phyloP scores from a whole-genome alignment of 2,888 invertebrate species.

The Drosophila borealis region DNA sequence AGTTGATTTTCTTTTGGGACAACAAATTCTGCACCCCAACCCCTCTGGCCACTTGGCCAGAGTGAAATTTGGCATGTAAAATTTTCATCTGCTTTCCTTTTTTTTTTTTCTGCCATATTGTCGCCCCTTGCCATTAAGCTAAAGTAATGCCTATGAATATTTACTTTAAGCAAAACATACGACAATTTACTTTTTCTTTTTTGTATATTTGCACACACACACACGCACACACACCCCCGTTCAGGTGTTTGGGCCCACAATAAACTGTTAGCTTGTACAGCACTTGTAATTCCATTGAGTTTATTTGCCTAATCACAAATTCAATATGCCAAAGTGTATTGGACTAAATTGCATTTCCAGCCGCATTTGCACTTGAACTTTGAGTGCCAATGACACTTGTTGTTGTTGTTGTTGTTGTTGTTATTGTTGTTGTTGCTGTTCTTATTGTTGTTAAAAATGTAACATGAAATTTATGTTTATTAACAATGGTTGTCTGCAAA shows the following conservation, averaged over 20 bases:
- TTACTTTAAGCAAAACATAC: constrained; percentile 67
- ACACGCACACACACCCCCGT: background rate
- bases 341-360: constrained; percentile 70
- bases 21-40: constrained; percentile 8
- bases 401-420: constrained; percentile 2
- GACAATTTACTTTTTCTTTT: constrained; percentile 42
- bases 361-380: constrained; percentile 52
- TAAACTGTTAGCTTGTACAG: constrained; percentile 60
- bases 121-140: constrained; percentile 32
- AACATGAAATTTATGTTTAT: constrained; percentile 53
- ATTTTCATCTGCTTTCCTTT: constrained; percentile 22
- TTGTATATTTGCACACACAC: background rate
- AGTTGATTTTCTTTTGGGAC: constrained; percentile 32
- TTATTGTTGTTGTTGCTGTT: constrained; percentile 5
- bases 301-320: constrained; percentile 81
- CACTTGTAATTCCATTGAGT: constrained; percentile 72
- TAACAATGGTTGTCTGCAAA: constrained; percentile 36
- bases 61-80: constrained; percentile 62
- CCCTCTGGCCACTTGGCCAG: constrained; percentile 36
- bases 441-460: constrained; percentile 14
- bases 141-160: constrained; percentile 73
- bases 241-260: constrained; percentile 30
- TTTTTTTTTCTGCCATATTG: constrained; percentile 18
- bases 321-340: constrained; percentile 80
- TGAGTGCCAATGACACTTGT: constrained; percentile 38